A percentile compares a stretch with the other conserved stretches of the same genome.
phyloP scores from a whole-genome alignment of 1,140 invertebrate species.

The Pseudomyrmex flavicornis region DNA sequence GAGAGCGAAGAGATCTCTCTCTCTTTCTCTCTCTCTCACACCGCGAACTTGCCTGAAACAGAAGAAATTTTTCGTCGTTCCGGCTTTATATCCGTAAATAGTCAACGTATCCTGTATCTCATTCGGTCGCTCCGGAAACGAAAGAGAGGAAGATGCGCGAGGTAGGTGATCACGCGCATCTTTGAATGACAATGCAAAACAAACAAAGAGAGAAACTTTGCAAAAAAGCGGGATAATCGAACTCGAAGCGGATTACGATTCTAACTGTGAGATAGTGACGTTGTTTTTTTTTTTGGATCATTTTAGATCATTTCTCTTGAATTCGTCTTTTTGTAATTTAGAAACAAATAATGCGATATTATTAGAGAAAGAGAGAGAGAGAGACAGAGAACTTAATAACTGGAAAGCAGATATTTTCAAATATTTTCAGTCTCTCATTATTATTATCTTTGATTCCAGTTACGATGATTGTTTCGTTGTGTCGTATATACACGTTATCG shows the following conservation, averaged over 20 bases:
- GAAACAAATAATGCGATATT: slow-evolving; percentile 34
- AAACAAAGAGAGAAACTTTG: too few species aligned
- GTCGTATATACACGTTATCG: slow-evolving; percentile 14
- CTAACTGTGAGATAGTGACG: background rate
- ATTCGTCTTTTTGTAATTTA: slow-evolving; percentile 5
- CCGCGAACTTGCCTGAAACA: slow-evolving; percentile 15
- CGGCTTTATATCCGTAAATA: background rate
- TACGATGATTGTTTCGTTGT: slow-evolving; percentile 45
- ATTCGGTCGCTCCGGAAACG: background rate
- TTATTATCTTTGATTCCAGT: slow-evolving; percentile 39
- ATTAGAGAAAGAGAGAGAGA: slow-evolving; percentile 1
- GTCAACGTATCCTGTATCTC: background rate
- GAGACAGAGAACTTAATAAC: slow-evolving; percentile 60
- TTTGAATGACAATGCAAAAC: background rate
- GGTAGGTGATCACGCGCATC: background rate
- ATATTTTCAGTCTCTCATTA: slow-evolving; percentile 40
- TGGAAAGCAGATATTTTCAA: slow-evolving; percentile 29
- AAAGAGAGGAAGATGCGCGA: background rate
- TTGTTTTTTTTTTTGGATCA: background rate
- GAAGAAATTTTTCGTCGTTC: slow-evolving; percentile 13
- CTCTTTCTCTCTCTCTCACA: background rate
- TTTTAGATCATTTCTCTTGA: background rate
- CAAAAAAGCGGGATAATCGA: background rate
- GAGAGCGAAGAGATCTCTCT: slow-evolving; percentile 34
- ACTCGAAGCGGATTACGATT: too few species aligned